A percentile compares a stretch with the other conserved stretches of the same genome.
These are phyloP conservation scores for Zophobas atratus DNA, from an alignment of 1,140 invertebrate genomes.

Conservation along the genomic window DNA sequence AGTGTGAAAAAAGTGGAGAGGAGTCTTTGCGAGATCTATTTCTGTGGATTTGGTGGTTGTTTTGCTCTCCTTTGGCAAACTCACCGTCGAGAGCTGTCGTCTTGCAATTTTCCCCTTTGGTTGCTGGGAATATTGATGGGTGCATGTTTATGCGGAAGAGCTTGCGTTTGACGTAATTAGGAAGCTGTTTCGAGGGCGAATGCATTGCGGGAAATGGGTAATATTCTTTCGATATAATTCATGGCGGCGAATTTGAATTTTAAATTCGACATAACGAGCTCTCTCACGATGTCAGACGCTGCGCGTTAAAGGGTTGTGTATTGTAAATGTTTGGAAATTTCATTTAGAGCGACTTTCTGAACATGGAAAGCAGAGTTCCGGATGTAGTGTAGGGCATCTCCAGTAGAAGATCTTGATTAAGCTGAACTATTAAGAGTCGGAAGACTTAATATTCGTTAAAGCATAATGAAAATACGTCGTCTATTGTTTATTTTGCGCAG, in stretches of 20 bases:
- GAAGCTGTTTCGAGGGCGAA: neutral
- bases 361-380: constrained; percentile 20
- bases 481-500: constrained; percentile 29
- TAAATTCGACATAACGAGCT: constrained; percentile 33
- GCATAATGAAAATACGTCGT: constrained; percentile 32
- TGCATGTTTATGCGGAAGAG: neutral
- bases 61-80: no score
- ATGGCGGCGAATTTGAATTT: constrained; percentile 28
- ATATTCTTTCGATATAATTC: constrained; percentile 37
- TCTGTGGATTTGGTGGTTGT: no score
- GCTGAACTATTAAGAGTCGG: constrained; percentile 28
- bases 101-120: no score
- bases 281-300: constrained; percentile 17
- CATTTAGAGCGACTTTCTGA: constrained; percentile 32
- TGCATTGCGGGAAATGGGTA: constrained; percentile 3
- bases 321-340: constrained; percentile 41
- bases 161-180: constrained; percentile 12
- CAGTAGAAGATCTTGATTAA: constrained; percentile 39
- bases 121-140: neutral
- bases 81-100: no score
- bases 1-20: no score
- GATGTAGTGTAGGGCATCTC: constrained; percentile 30
- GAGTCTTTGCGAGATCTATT: no score
- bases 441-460: constrained; percentile 35
- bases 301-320: constrained; percentile 27